Percentiles rank a stretch among this genome's conserved stretches.
Conservation (phyloP, 2,113 vertebrate genomes). For the Clupea harengus region DNA sequence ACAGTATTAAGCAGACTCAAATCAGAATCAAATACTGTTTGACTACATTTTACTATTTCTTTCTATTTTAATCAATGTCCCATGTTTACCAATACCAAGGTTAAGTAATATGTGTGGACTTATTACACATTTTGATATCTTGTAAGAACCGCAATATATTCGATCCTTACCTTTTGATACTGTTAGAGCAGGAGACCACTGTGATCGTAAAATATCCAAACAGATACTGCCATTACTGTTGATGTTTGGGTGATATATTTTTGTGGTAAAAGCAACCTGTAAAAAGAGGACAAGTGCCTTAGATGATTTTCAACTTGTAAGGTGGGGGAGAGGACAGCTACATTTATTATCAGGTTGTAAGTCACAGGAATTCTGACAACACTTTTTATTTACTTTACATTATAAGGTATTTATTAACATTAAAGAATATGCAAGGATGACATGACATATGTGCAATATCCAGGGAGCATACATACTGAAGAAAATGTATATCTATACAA, state of each 20-base stretch:
- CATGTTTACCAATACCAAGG: neutral
- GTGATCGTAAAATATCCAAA: conserved; percentile 54
- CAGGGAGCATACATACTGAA: too few relatives aligned
- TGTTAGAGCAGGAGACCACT: conserved; percentile 55
- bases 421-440: neutral
- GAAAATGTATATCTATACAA: too few relatives aligned
- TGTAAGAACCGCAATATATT: neutral
- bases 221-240: conserved; percentile 58
- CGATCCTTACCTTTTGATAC: conserved; percentile 49
- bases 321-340: neutral
- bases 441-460: neutral
- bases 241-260: conserved; percentile 56
- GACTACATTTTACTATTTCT: neutral
- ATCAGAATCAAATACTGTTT: too few relatives aligned
- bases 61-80: neutral
- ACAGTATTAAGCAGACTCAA: neutral
- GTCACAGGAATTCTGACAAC: neutral
- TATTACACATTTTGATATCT: neutral
- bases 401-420: neutral
- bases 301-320: neutral
- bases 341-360: neutral
- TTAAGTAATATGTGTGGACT: neutral
- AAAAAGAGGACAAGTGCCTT: neutral
- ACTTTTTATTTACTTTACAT: neutral
- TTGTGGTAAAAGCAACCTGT: conserved; percentile 55